Percentiles rank a stretch among this genome's conserved stretches.
Conservation (phyloP, 2,888 invertebrate species). For the Drosophila meridiana region DNA sequence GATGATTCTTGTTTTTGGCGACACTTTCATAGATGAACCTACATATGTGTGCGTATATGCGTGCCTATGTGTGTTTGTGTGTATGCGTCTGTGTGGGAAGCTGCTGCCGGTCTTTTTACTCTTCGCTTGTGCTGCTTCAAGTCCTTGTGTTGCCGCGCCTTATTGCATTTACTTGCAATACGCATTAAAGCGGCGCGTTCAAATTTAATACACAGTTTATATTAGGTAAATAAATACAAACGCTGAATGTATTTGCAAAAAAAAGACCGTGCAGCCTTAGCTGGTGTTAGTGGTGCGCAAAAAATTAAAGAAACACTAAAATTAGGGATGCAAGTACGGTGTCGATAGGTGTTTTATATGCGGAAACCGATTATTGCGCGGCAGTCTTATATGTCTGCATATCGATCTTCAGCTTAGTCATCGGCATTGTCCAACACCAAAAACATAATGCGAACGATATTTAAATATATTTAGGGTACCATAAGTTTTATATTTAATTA, state of each 20-base stretch:
- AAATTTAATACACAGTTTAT: constrained; percentile 3
- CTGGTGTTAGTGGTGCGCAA: constrained; percentile 40
- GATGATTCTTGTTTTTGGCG: constrained; percentile 29
- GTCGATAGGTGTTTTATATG: constrained; percentile 12
- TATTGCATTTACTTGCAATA: constrained; percentile 23
- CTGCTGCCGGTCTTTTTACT: constrained; percentile 53
- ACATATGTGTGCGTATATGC: constrained; percentile 21
- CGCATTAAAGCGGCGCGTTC: background rate
- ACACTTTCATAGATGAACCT: constrained; percentile 33
- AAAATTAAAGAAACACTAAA: constrained; percentile 30
- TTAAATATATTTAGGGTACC: no score
- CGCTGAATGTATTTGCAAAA: constrained; percentile 26
- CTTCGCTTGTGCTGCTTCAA: background rate
- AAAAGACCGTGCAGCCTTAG: constrained; percentile 26
- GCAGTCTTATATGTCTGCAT: no score
- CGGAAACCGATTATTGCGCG: background rate
- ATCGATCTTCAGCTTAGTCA: background rate
- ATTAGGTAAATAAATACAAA: constrained; percentile 9
- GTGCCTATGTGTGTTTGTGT: background rate
- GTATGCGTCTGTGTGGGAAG: constrained; percentile 31
- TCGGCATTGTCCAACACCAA: background rate
- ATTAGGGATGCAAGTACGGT: constrained; percentile 14
- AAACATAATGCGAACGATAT: background rate
- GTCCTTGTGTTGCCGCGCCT: background rate
- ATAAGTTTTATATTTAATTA: background rate